A percentile compares a stretch with the other conserved stretches of the same genome.
Conservation (phyloP, 2,888 invertebrate genomes). For the Ernsta delagoae region DNA sequence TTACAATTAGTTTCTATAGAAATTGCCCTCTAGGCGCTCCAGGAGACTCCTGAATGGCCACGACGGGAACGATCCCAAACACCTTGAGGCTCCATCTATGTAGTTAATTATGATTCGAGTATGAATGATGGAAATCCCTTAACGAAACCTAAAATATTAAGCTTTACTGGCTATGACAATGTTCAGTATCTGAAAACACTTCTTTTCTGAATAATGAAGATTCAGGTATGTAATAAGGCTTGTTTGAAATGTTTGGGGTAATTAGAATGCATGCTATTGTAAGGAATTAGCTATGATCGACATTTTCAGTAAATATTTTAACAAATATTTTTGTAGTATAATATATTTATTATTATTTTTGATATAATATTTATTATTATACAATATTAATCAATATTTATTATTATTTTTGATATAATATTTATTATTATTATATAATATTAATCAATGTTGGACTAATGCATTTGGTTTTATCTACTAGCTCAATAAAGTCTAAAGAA, state of each 20-base stretch:
- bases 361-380: too few relatives aligned
- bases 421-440: too few relatives aligned
- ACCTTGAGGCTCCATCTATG: slow-evolving; percentile 1
- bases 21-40: slow-evolving; percentile 12
- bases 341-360: too few relatives aligned
- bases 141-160: neutral
- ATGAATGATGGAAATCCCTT: neutral
- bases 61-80: slow-evolving; percentile 1
- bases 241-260: neutral
- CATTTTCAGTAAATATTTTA: neutral
- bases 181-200: slow-evolving; percentile 1
- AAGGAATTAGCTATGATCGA: neutral
- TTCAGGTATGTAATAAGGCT: neutral
- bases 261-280: neutral
- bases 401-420: neutral
- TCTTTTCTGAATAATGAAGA: neutral
- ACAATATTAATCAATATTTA: neutral
- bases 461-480: slow-evolving; percentile 44
- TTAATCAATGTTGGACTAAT: neutral
- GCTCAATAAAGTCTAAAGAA: slow-evolving; percentile 77
- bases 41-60: slow-evolving; percentile 7
- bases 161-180: neutral
- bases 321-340: neutral
- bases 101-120: slow-evolving; percentile 1
- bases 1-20: slow-evolving; percentile 52